Percentiles rank a stretch among this genome's conserved stretches.
Conservation (phyloP, 2,113 vertebrate genomes). For the Elgaria multicarinata region DNA sequence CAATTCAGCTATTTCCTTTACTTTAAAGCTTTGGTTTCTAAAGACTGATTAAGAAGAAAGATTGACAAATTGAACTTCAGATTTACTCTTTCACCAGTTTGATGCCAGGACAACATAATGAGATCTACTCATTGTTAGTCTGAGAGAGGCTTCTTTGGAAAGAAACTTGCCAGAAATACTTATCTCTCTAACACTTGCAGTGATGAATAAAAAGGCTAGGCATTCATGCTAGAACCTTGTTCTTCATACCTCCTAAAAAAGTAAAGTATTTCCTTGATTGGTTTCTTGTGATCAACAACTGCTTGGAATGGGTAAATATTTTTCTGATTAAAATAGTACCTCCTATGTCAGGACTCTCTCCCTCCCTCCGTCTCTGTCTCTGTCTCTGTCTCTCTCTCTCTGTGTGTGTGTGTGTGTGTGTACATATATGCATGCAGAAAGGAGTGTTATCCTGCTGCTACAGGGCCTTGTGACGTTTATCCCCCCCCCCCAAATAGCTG, state of each 20-base stretch:
- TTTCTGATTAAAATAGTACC: neutral
- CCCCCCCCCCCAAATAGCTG: neutral
- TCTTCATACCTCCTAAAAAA: slow-evolving; percentile 27
- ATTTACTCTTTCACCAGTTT: slow-evolving; percentile 56
- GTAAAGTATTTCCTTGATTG: neutral
- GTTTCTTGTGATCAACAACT: slow-evolving; percentile 8
- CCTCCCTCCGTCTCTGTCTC: no score
- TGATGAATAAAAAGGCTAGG: slow-evolving; percentile 51
- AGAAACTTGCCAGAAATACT: slow-evolving; percentile 62
- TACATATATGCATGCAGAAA: neutral
- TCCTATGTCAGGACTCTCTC: neutral
- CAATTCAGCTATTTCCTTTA: slow-evolving; percentile 43
- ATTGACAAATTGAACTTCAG: slow-evolving; percentile 69
- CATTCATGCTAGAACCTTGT: slow-evolving; percentile 12
- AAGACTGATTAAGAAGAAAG: slow-evolving; percentile 60
- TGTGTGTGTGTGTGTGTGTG: neutral
- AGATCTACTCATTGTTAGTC: slow-evolving; percentile 64
- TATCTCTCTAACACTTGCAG: slow-evolving; percentile 49
- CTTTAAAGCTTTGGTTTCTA: slow-evolving; percentile 55
- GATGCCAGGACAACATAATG: slow-evolving; percentile 58
- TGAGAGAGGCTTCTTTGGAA: slow-evolving; percentile 60
- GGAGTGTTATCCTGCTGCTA: neutral
- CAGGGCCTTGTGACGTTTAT: neutral
- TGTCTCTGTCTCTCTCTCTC: no score
- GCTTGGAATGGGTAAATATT: neutral